A percentile compares a stretch with the other conserved stretches of the same genome.
Evolutionary conservation across 2,888 invertebrate species (phyloP).

Genomic region (Arctia plantaginis): DNA sequence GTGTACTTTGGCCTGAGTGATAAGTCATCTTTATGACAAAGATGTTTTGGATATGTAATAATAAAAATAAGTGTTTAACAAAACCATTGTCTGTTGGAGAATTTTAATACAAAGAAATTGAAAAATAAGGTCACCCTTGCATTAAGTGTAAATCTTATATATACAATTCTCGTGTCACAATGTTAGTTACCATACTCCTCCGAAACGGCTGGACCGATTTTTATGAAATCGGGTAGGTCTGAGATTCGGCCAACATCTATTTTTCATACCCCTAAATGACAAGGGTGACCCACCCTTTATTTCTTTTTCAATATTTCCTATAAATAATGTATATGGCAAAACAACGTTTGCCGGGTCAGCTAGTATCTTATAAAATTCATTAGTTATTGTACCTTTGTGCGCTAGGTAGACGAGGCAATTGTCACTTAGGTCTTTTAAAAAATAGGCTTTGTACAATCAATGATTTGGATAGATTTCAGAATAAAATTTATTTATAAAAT

Average conservation of each 20-base stretch:
- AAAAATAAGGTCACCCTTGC: conserved; percentile 14
- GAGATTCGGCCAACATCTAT: too few relatives aligned
- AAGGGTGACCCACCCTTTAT: too few relatives aligned
- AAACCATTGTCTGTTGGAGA: conserved; percentile 37
- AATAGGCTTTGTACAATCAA: neutral
- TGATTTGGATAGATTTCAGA: neutral
- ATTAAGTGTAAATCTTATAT: neutral
- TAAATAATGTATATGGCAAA: too few relatives aligned
- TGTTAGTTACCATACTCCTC: too few relatives aligned
- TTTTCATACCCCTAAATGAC: too few relatives aligned
- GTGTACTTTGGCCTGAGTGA: conserved; percentile 7
- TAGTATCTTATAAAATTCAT: conserved; percentile 7
- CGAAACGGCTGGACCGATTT: too few relatives aligned
- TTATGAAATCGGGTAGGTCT: too few relatives aligned
- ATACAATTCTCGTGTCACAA: too few relatives aligned
- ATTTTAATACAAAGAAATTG: conserved; percentile 37
- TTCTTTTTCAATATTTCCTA: too few relatives aligned
- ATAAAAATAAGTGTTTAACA: conserved; percentile 32
- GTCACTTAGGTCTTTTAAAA: neutral
- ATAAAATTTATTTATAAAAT: neutral
- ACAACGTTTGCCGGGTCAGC: too few relatives aligned
- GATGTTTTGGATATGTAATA: conserved; percentile 31
- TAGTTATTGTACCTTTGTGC: neutral
- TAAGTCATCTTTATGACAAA: conserved; percentile 36
- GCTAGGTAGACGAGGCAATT: neutral